A percentile compares a stretch with the other conserved stretches of the same genome.
Evolutionary conservation across 2,888 invertebrate genomes (phyloP).

Genomic region (Drosophila macrospina): DNA sequence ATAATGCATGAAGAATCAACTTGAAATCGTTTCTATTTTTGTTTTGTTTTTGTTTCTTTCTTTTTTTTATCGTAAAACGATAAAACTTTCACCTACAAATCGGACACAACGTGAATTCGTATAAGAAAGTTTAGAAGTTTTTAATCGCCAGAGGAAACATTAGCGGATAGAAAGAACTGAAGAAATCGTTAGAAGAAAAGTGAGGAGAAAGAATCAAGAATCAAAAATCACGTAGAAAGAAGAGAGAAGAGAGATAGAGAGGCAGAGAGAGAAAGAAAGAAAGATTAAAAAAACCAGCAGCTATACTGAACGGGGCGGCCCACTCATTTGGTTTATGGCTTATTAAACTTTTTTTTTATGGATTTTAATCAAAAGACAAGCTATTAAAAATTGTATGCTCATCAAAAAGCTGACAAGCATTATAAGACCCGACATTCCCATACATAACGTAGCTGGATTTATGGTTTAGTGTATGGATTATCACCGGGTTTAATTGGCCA

Average conservation of each 20-base stretch:
- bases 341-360: slow-evolving; percentile 60
- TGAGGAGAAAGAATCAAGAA: not conserved
- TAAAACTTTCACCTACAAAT: slow-evolving; percentile 70
- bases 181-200: slow-evolving; percentile 5
- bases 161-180: not conserved
- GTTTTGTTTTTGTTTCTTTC: slow-evolving; percentile 7
- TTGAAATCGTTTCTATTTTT: slow-evolving; percentile 22
- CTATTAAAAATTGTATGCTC: slow-evolving; percentile 52
- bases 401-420: slow-evolving; percentile 42
- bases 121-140: slow-evolving; percentile 66
- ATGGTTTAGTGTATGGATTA: slow-evolving; percentile 44
- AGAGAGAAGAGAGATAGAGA: not conserved
- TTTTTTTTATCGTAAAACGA: slow-evolving; percentile 38
- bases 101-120: slow-evolving; percentile 49
- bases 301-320: slow-evolving; percentile 32
- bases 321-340: slow-evolving; percentile 59
- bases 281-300: slow-evolving; percentile 21
- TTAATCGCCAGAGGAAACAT: slow-evolving; percentile 18
- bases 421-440: not conserved
- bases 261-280: no score
- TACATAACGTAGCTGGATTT: slow-evolving; percentile 24
- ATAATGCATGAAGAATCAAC: slow-evolving; percentile 51
- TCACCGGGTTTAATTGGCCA: slow-evolving; percentile 42
- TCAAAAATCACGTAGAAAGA: not conserved
- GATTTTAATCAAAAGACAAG: slow-evolving; percentile 58